These are phyloP conservation scores for Acromyrmex charruanus DNA, from an alignment of 1,140 invertebrate species.

Conservation along the genomic window DNA sequence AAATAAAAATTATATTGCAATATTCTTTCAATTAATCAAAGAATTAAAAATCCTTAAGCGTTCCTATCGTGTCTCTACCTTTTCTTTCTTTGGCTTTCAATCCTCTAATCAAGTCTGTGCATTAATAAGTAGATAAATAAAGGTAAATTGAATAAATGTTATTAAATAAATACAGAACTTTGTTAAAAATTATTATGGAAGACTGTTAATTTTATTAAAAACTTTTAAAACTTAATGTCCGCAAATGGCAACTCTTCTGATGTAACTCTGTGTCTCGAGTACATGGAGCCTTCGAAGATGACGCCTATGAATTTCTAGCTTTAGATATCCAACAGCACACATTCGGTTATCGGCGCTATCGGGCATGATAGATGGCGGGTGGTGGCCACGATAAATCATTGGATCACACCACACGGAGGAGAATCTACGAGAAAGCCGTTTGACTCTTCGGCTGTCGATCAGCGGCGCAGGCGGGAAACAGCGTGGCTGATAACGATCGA, in stretches of 20 bases:
- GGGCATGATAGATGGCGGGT: slow-evolving; percentile 70
- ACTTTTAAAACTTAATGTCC: too few species aligned
- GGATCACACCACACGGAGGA: slow-evolving; percentile 62
- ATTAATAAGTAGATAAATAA: too few species aligned
- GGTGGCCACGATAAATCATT: slow-evolving; percentile 73
- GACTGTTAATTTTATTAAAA: too few species aligned
- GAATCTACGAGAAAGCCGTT: slow-evolving; percentile 63
- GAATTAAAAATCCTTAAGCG: neutral
- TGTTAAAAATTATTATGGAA: too few species aligned
- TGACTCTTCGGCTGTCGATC: slow-evolving; percentile 71
- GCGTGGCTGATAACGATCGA: slow-evolving; percentile 70
- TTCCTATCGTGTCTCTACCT: neutral
- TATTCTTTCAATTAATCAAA: slow-evolving; percentile 13
- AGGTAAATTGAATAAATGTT: too few species aligned
- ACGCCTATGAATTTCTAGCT: slow-evolving; percentile 58
- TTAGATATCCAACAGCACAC: slow-evolving; percentile 40
- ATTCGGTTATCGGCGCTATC: slow-evolving; percentile 70
- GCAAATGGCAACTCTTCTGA: too few species aligned
- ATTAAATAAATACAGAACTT: too few species aligned
- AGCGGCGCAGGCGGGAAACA: slow-evolving; percentile 47
- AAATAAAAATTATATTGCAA: neutral
- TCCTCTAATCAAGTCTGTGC: too few species aligned
- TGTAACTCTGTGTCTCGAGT: neutral
- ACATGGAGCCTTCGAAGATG: neutral
- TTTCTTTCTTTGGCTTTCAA: too few species aligned